phyloP scores from a whole-genome alignment of 2,113 vertebrate genomes.

The Clarias gariepinus region DNA sequence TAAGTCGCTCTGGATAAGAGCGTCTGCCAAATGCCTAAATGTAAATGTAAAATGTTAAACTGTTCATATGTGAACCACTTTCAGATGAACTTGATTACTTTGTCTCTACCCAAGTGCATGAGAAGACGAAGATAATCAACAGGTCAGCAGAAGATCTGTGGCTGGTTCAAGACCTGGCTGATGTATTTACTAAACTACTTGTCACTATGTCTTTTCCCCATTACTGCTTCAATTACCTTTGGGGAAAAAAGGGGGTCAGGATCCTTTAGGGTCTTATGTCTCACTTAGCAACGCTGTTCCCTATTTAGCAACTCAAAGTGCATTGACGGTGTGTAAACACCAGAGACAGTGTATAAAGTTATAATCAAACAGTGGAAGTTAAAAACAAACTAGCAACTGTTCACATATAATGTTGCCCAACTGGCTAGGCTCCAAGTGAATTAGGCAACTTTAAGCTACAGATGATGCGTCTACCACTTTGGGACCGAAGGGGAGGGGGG shows the following conservation, averaged over 20 bases:
- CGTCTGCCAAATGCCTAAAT: too few relatives aligned
- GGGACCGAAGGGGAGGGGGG: neutral
- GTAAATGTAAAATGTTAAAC: too few relatives aligned
- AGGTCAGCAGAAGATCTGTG: neutral
- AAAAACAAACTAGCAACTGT: conserved; percentile 50
- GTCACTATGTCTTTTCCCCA: too few relatives aligned
- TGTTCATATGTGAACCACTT: neutral
- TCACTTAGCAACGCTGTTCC: neutral
- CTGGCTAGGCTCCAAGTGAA: conserved; percentile 43
- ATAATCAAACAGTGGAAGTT: conserved; percentile 29
- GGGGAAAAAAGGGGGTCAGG: neutral
- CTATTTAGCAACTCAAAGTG: conserved; percentile 8
- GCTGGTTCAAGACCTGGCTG: neutral
- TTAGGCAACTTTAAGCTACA: conserved; percentile 3
- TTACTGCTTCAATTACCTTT: neutral
- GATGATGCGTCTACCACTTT: conserved; percentile 34
- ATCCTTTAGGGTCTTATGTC: neutral
- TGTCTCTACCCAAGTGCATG: neutral
- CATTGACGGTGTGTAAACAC: conserved; percentile 31
- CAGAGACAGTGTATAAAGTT: conserved; percentile 11
- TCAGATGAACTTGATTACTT: neutral
- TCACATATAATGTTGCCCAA: neutral
- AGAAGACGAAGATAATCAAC: neutral
- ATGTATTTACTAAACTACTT: neutral
- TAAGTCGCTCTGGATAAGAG: too few relatives aligned